Evolutionary conservation across 2,888 invertebrate genomes (phyloP).

Genomic region (Morpho helenor): DNA sequence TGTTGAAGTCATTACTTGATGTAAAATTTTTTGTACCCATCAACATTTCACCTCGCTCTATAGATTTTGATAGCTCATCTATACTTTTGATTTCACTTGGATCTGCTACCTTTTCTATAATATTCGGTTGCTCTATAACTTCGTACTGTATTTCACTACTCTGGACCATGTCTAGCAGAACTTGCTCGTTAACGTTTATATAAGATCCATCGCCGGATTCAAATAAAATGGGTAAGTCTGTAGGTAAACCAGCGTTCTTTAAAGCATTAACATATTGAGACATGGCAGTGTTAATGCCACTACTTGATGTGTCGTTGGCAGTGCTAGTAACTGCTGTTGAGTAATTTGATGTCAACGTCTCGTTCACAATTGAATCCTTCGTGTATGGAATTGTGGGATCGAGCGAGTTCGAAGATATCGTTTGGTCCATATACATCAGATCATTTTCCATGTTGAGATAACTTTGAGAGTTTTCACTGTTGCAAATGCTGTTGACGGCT

Average conservation of each 20-base stretch:
- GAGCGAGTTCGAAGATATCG: slow-evolving; percentile 52
- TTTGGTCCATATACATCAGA: slow-evolving; percentile 66
- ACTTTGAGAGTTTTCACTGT: slow-evolving; percentile 52
- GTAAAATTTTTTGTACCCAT: slow-evolving; percentile 52
- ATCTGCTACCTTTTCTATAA: slow-evolving; percentile 71
- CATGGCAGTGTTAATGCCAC: slow-evolving; percentile 61
- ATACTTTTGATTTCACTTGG: slow-evolving; percentile 74
- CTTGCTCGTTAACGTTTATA: slow-evolving; percentile 82
- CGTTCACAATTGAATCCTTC: slow-evolving; percentile 52
- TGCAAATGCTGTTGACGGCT: slow-evolving; percentile 70
- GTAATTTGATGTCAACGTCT: slow-evolving; percentile 54
- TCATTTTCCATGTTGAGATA: slow-evolving; percentile 65
- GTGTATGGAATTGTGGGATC: slow-evolving; percentile 51
- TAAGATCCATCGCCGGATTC: slow-evolving; percentile 82
- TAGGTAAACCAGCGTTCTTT: slow-evolving; percentile 68
- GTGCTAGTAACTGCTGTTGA: slow-evolving; percentile 43
- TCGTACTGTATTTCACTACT: slow-evolving; percentile 75
- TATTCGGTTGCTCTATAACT: slow-evolving; percentile 73
- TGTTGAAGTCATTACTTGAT: slow-evolving; percentile 43
- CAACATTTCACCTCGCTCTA: slow-evolving; percentile 67
- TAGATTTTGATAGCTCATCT: slow-evolving; percentile 70
- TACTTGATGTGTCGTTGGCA: slow-evolving; percentile 38
- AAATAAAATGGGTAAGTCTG: slow-evolving; percentile 78
- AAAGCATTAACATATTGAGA: slow-evolving; percentile 72
- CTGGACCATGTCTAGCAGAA: slow-evolving; percentile 76